phyloP scores from a whole-genome alignment of 64 coral and sea anemone species.

The Dendronephthya gigantea region DNA sequence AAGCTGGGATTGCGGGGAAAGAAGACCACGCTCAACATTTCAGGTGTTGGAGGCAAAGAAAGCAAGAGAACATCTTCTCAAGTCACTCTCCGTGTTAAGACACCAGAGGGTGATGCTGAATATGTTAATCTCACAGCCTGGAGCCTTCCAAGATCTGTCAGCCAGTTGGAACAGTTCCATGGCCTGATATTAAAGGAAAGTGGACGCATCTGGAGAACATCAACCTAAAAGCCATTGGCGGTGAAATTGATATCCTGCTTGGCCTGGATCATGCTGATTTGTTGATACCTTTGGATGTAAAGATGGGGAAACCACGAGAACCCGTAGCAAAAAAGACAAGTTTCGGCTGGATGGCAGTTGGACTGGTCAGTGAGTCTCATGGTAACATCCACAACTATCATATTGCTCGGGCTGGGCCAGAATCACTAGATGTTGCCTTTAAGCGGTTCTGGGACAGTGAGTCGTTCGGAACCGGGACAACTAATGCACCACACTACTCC shows the following conservation, averaged over 20 bases:
- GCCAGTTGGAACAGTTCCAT: not conserved
- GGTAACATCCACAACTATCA: not conserved
- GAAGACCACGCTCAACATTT: not conserved
- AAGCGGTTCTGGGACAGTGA: constrained; percentile 4
- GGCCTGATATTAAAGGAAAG: not conserved
- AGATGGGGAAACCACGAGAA: not conserved
- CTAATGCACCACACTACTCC: not conserved
- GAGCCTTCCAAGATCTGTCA: not conserved
- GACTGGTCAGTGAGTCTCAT: not conserved
- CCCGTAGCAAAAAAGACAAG: not conserved
- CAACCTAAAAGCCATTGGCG: not conserved
- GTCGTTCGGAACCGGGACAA: not conserved
- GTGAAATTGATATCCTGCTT: not conserved
- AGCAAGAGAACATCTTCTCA: not conserved
- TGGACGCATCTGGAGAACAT: not conserved
- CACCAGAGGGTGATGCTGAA: not conserved
- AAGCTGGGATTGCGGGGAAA: not conserved
- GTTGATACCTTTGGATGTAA: not conserved
- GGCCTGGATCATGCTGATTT: not conserved
- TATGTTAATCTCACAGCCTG: not conserved
- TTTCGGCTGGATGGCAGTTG: not conserved
- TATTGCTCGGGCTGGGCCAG: not conserved
- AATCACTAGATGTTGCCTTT: not conserved
- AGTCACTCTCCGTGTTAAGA: not conserved
- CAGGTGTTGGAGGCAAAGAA: not conserved